A percentile compares a stretch with the other conserved stretches of the same genome.
These are phyloP conservation scores for Ianthella basta DNA, from an alignment of 37 sponge, comb jelly and placozoan genomes.

Conservation along the genomic window DNA sequence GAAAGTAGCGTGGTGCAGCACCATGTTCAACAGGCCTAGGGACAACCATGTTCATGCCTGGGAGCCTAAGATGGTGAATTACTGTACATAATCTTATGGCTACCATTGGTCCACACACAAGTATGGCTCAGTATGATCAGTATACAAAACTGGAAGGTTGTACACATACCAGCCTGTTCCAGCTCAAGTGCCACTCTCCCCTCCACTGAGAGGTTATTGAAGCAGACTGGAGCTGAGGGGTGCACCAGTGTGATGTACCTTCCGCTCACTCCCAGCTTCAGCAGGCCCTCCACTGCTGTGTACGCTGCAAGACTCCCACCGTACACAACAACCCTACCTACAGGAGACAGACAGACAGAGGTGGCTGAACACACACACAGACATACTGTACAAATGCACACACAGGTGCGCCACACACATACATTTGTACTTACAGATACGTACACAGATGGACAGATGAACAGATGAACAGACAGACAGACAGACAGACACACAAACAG, in stretches of 20 bases:
- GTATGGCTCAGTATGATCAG: too few relatives aligned
- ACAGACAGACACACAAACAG: conserved; percentile 15
- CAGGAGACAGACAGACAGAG: background rate
- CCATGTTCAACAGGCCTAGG: too few relatives aligned
- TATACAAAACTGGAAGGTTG: too few relatives aligned
- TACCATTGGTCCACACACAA: too few relatives aligned
- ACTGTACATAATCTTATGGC: too few relatives aligned
- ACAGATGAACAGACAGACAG: conserved; percentile 16
- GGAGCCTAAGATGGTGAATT: too few relatives aligned
- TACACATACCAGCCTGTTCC: conserved; percentile 47
- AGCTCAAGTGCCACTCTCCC: conserved; percentile 50
- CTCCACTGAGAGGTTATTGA: conserved; percentile 61
- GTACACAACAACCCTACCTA: conserved; percentile 63
- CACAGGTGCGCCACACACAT: conserved; percentile 24
- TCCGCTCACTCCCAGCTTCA: conserved; percentile 43
- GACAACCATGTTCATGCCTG: too few relatives aligned
- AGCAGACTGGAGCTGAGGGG: conserved; percentile 52
- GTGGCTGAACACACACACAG: background rate
- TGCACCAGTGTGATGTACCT: conserved; percentile 46
- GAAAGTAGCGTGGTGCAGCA: too few relatives aligned
- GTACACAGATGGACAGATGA: background rate
- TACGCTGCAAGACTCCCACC: conserved; percentile 63
- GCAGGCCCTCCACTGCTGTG: conserved; percentile 56
- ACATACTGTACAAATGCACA: background rate
- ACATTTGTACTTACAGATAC: conserved; percentile 29